A percentile compares a stretch with the other conserved stretches of the same genome.
Evolutionary conservation across 2,113 vertebrate species (phyloP).

Genomic region (Carollia perspicillata): DNA sequence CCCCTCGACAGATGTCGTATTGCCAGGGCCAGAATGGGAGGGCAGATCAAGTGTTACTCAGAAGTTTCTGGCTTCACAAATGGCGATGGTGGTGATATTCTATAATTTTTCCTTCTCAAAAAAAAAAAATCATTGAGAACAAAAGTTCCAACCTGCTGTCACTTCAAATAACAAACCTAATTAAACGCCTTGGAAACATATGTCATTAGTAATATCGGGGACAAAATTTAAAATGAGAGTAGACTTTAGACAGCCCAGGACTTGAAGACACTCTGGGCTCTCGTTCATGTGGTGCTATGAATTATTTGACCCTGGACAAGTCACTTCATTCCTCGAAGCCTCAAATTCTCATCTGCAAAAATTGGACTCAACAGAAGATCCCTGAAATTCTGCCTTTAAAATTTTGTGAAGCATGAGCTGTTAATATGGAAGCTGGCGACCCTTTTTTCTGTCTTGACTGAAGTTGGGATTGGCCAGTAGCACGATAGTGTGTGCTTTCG

Average conservation of each 20-base stretch:
- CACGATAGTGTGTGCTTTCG: not conserved
- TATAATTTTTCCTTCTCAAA: not conserved
- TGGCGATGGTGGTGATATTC: not conserved
- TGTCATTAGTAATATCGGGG: not conserved
- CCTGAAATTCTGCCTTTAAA: not conserved
- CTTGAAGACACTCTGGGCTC: not conserved
- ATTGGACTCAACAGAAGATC: not conserved
- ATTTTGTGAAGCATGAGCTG: not conserved
- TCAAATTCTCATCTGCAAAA: not conserved
- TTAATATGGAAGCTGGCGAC: not conserved
- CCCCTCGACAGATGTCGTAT: not conserved
- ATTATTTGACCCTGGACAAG: not conserved
- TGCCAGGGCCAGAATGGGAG: not conserved
- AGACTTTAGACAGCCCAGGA: not conserved
- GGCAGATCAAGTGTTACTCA: not conserved
- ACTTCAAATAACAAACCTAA: constrained; percentile 3
- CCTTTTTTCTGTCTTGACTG: not conserved
- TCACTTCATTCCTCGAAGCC: not conserved
- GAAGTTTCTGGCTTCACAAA: not conserved
- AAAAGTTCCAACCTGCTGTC: not conserved
- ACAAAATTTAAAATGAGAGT: not conserved
- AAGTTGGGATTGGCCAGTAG: not conserved
- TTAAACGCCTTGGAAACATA: not conserved
- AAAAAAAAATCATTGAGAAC: not conserved
- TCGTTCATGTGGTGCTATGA: not conserved